phyloP scores from a whole-genome alignment of 2,113 vertebrate genomes.

The Donacobius atricapilla region DNA sequence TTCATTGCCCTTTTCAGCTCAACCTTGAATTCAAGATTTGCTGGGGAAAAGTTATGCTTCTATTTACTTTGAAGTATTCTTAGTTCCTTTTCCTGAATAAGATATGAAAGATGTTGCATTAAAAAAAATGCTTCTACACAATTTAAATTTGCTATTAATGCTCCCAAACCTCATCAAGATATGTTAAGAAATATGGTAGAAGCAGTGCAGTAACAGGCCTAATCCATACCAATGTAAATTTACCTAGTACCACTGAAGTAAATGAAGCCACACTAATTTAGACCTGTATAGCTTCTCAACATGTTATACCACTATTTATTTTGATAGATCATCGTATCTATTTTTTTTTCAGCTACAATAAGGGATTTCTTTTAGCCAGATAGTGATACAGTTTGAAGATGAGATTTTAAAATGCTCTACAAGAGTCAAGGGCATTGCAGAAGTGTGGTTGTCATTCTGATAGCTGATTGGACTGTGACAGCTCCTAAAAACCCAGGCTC shows the following conservation, averaged over 20 bases:
- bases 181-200: neutral
- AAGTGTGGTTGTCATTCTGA: neutral
- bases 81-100: neutral
- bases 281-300: neutral
- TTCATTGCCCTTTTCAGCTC: neutral
- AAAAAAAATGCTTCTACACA: neutral
- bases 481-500: neutral
- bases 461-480: neutral
- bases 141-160: neutral
- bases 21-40: neutral
- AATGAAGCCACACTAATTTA: neutral
- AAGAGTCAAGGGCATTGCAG: neutral
- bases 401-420: neutral
- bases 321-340: neutral
- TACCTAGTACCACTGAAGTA: neutral
- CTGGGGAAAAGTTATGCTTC: neutral
- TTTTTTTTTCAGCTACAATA: neutral
- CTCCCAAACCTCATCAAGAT: neutral
- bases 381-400: neutral
- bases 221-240: neutral
- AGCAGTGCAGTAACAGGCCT: neutral
- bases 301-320: neutral
- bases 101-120: neutral
- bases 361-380: neutral
- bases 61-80: neutral